Evolutionary conservation across 2,888 invertebrate genomes (phyloP), one percentile per base, ranked within the genome.

Genomic region (Anthophora plumipes): DNA sequence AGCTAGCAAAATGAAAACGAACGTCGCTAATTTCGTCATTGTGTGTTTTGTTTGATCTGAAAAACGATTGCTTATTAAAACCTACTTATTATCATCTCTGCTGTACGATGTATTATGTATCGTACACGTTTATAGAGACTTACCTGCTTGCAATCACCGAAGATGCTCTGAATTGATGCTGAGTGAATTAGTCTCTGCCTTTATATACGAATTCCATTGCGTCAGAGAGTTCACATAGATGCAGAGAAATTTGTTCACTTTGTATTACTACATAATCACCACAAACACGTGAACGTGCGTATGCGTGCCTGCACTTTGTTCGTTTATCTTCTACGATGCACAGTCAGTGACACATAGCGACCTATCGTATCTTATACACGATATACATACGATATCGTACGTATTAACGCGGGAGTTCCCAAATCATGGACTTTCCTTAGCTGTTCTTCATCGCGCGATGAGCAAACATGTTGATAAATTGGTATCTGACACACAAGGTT

Each of bases 1-100:
- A 25, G 82, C 76, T 50, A 85, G 55, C 61, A 82, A 31, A 43
- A 60, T 55, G 37, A 68, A 55, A 43, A 85, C 46, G 54, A 72
- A 75, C 25, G 69, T 69, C 48, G 31, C 41, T 7, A 57, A 17
- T 64, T 61, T 84, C 80, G 74, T 82, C 25, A n/a, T 78, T 68
- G 52, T 54, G 39, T 57, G 31, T 37, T 71, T 25, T 75, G 43
- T 64, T 48, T 57, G 72, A 63, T 25, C 12, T 17, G 17, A 22
- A 59, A 59, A 17, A 1, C 6, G 54, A 61, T 59, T 20, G 17
- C 55, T 17, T 4, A 4, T 31, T 31, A 31, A 31, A 31, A 31
- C 1, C 31, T n/a, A n/a, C n/a, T n/a, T n/a, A n/a, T n/a, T n/a
- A n/a, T n/a, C n/a, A n/a, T n/a, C n/a, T n/a, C n/a, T n/a, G n/a